phyloP scores from a whole-genome alignment of 2,113 vertebrate species.

The Tenebrosternarchus preto region DNA sequence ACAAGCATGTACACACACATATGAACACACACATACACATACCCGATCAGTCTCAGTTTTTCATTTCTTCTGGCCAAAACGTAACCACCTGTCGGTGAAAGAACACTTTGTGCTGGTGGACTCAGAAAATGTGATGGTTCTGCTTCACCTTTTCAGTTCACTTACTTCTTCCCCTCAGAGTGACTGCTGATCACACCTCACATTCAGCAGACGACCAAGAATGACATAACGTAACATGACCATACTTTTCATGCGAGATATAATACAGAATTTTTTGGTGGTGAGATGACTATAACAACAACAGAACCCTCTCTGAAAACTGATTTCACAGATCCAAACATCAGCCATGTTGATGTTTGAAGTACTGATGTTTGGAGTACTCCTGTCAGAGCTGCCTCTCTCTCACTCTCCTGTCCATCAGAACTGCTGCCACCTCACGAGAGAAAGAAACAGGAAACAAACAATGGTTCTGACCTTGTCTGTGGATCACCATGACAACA shows the following conservation, averaged over 20 bases:
- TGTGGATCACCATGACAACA: conserved; percentile 69
- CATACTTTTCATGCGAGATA: background rate
- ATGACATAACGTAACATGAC: background rate
- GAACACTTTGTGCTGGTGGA: background rate
- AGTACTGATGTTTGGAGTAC: conserved; percentile 5
- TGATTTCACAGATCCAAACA: no score
- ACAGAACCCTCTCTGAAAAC: background rate
- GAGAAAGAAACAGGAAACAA: conserved; percentile 51
- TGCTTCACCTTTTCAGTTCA: background rate
- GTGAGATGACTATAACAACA: background rate
- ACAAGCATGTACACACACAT: background rate
- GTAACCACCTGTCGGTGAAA: background rate
- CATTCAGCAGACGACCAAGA: background rate
- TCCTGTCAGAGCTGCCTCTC: background rate
- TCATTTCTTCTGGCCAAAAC: background rate
- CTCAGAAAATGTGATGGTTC: background rate
- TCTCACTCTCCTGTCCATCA: conserved; percentile 36
- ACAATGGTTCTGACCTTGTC: conserved; percentile 73
- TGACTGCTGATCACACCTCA: background rate
- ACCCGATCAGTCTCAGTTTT: background rate
- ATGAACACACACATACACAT: conserved; percentile 34
- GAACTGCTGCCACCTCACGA: conserved; percentile 25
- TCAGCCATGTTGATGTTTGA: no score
- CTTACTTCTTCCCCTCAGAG: background rate
- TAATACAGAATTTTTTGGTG: background rate